phyloP scores from a whole-genome alignment of 1,140 invertebrate genomes.

The Melitaea cinxia region DNA sequence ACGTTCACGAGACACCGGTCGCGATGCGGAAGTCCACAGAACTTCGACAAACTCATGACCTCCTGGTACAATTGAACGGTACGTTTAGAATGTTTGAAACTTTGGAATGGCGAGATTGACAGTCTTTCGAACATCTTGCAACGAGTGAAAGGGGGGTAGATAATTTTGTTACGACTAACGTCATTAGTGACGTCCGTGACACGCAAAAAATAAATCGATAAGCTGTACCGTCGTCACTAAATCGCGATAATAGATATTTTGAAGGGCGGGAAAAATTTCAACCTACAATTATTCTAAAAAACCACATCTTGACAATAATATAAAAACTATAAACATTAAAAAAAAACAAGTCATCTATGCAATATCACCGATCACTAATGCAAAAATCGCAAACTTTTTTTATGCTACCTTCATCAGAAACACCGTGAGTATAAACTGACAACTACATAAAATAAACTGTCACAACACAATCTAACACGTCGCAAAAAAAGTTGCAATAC shows the following conservation, averaged over 20 bases:
- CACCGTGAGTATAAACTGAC: not conserved
- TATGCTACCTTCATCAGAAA: not conserved
- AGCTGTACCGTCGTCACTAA: constrained; percentile 21
- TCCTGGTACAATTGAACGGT: constrained; percentile 4
- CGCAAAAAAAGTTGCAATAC: constrained; percentile 1
- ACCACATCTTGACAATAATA: not conserved
- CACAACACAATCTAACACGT: constrained; percentile 6
- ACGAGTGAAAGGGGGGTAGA: constrained; percentile 21
- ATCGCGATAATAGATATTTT: constrained; percentile 14
- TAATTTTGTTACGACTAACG: constrained; percentile 30
- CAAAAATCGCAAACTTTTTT: too few relatives aligned
- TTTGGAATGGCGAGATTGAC: too few relatives aligned
- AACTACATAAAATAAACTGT: not conserved
- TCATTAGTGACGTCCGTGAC: constrained; percentile 40
- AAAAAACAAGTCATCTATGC: too few relatives aligned
- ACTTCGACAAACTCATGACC: not conserved
- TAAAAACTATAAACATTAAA: too few relatives aligned
- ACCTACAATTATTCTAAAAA: not conserved
- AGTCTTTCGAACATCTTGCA: too few relatives aligned
- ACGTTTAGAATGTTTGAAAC: not conserved
- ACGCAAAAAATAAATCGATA: constrained; percentile 46
- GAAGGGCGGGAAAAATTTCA: constrained; percentile 39
- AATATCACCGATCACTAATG: too few relatives aligned
- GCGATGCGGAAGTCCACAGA: not conserved
- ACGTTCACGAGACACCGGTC: not conserved